phyloP scores from a whole-genome alignment of 2,888 invertebrate species.

The Mimachlamys varia region DNA sequence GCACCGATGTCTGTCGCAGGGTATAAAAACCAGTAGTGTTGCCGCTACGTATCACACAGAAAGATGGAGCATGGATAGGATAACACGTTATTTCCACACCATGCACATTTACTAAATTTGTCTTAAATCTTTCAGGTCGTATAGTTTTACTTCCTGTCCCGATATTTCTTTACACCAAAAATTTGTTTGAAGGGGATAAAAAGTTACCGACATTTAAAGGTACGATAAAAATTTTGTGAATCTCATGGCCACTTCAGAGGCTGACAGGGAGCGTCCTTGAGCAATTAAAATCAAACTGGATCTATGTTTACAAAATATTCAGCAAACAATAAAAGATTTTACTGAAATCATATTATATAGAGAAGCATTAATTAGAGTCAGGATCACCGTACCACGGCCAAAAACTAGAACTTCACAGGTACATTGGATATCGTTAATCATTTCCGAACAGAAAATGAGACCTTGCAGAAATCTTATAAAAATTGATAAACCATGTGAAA shows the following conservation, averaged over 20 bases:
- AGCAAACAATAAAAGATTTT: no score
- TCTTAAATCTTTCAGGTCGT: not conserved
- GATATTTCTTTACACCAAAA: not conserved
- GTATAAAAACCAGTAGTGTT: not conserved
- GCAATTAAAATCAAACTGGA: not conserved
- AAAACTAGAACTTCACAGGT: no score
- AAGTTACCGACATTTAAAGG: not conserved
- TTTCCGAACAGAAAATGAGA: no score
- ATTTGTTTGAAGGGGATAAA: not conserved
- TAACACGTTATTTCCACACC: constrained; percentile 19
- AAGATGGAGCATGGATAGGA: not conserved
- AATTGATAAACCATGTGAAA: no score
- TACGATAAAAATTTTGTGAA: not conserved
- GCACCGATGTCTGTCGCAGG: not conserved
- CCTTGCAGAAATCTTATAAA: not conserved
- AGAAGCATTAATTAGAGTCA: no score
- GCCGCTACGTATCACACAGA: not conserved
- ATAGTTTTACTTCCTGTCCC: not conserved
- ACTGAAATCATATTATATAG: no score
- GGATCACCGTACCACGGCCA: no score
- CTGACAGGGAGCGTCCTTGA: not conserved
- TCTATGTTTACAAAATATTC: not conserved
- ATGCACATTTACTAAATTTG: constrained; percentile 21
- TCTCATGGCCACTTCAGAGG: not conserved
- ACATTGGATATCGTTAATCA: no score